phyloP scores from a whole-genome alignment of 2,113 vertebrate species.

The Mugil cephalus region DNA sequence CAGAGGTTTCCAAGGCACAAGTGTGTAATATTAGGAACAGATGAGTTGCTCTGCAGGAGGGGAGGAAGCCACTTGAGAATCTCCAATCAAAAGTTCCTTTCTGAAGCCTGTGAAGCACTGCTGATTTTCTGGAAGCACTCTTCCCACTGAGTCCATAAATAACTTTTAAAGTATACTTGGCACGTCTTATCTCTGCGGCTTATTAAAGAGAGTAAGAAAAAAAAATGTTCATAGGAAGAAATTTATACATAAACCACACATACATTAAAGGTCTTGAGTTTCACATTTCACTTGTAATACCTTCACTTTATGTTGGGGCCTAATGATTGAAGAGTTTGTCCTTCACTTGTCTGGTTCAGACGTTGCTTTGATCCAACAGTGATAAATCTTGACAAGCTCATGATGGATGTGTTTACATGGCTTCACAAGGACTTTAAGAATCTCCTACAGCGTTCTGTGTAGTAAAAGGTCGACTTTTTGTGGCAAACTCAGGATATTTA shows the following conservation, averaged over 20 bases:
- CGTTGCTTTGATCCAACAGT: not conserved
- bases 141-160: conserved; percentile 70
- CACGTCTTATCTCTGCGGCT: conserved; percentile 52
- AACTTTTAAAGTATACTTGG: conserved; percentile 56
- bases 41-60: conserved; percentile 77
- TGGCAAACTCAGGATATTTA: no score
- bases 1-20: conserved; percentile 79
- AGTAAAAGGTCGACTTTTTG: no score
- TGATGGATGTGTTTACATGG: not conserved
- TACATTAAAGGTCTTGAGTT: conserved; percentile 28
- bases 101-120: conserved; percentile 62
- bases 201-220: conserved; percentile 34
- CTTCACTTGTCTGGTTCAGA: not conserved
- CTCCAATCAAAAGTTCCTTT: conserved; percentile 64
- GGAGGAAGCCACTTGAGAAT: conserved; percentile 60
- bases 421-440: not conserved
- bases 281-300: conserved; percentile 16
- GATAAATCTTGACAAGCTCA: not conserved
- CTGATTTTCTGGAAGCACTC: conserved; percentile 68
- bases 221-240: conserved; percentile 19
- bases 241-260: conserved; percentile 31
- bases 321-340: not conserved
- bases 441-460: no score
- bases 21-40: conserved; percentile 85
- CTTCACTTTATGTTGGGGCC: conserved; percentile 2